Conservation (phyloP, 2,113 vertebrate genomes). For the Erinaceus europaeus region DNA sequence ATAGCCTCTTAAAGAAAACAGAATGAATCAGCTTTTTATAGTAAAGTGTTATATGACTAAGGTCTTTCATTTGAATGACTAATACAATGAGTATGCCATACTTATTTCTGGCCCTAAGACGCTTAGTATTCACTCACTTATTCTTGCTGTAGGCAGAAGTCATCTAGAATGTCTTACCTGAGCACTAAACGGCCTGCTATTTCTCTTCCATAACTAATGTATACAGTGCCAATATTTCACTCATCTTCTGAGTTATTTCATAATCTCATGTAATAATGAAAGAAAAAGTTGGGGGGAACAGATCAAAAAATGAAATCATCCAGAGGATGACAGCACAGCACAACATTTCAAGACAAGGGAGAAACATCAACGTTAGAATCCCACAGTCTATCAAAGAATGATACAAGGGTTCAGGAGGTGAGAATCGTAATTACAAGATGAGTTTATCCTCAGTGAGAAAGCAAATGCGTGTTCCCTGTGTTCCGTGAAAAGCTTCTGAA, state of each 20-base stretch:
- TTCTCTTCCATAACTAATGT: not conserved
- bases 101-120: not conserved
- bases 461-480: not conserved
- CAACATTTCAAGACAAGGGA: not conserved
- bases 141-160: slow-evolving; percentile 16
- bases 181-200: not conserved
- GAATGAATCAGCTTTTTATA: not conserved
- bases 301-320: not conserved
- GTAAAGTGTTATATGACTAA: not conserved
- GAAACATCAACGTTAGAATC: slow-evolving; percentile 10
- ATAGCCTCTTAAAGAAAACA: not conserved
- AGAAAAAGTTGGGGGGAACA: not conserved
- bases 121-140: slow-evolving; percentile 11
- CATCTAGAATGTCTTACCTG: not conserved
- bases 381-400: not conserved
- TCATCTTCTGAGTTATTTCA: slow-evolving; percentile 23
- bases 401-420: not conserved
- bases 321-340: not conserved
- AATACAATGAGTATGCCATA: not conserved
- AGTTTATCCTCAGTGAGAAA: not conserved
- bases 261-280: no score
- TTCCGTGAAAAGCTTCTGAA: not conserved
- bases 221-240: not conserved
- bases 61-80: not conserved
- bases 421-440: not conserved